Evolutionary conservation across 1,140 invertebrate species (phyloP).

Genomic region (Doryteuthis pealeii): DNA sequence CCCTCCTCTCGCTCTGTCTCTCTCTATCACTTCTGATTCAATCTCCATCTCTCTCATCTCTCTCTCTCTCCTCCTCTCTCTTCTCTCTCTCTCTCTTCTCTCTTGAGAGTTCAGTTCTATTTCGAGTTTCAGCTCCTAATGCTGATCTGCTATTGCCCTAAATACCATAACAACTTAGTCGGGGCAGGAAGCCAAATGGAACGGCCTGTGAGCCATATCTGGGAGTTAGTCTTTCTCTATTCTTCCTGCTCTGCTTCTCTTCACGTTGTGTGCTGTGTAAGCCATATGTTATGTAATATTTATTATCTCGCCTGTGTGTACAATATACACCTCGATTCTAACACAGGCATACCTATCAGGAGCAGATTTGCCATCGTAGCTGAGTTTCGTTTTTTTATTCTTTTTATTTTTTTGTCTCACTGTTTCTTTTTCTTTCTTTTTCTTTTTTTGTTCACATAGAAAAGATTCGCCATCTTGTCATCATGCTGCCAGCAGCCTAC

Average conservation of each 20-base stretch:
- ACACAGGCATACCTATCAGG: not conserved
- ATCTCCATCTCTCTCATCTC: no score
- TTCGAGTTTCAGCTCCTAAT: no score
- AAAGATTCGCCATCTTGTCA: not conserved
- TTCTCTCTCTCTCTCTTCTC: no score
- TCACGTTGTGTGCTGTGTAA: not conserved
- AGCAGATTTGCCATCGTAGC: not conserved
- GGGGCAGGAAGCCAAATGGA: not conserved
- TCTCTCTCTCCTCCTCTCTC: no score
- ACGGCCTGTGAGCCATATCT: constrained; percentile 2
- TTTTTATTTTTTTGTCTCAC: not conserved
- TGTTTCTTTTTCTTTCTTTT: not conserved
- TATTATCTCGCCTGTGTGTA: not conserved
- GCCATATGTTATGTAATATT: not conserved
- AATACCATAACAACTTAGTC: no score
- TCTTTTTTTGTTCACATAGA: not conserved
- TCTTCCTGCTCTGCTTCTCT: not conserved
- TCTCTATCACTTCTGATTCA: no score
- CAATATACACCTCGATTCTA: not conserved
- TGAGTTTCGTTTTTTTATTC: not conserved
- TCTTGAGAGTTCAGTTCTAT: no score
- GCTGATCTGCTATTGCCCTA: no score
- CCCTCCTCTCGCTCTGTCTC: no score
- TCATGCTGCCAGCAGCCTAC: constrained; percentile 4
- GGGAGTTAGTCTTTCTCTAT: not conserved